phyloP scores from a whole-genome alignment of 2,888 invertebrate genomes.

The Hydrotaea diabolus region DNA sequence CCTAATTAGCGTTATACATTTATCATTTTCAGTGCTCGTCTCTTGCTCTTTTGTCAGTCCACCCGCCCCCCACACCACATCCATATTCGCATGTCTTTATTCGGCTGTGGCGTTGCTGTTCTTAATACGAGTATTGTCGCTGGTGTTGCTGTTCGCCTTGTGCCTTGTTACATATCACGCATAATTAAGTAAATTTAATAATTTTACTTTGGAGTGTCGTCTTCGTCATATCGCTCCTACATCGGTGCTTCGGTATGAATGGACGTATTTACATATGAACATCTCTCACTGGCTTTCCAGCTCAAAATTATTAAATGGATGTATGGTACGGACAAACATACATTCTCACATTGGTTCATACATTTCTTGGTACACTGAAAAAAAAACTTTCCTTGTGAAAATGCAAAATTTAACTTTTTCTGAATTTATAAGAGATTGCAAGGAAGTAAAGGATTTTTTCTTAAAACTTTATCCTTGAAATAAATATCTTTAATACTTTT shows the following conservation, averaged over 20 bases:
- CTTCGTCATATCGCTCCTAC: background rate
- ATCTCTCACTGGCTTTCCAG: too few species aligned
- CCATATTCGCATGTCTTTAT: background rate
- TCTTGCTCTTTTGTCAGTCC: background rate
- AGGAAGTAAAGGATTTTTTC: too few species aligned
- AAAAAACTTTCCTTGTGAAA: too few species aligned
- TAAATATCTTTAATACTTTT: too few species aligned
- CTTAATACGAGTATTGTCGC: background rate
- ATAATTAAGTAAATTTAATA: conserved; percentile 45
- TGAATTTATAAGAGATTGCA: too few species aligned
- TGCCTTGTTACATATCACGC: conserved; percentile 22
- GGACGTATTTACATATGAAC: too few species aligned
- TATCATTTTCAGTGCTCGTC: conserved; percentile 2
- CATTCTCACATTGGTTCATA: too few species aligned
- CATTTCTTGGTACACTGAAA: too few species aligned
- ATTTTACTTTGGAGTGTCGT: conserved; percentile 5
- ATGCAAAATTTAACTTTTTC: too few species aligned
- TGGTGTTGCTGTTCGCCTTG: background rate
- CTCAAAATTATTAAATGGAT: too few species aligned
- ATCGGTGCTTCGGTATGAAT: background rate
- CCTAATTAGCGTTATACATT: conserved; percentile 34
- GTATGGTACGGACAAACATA: too few species aligned
- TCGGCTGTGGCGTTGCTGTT: background rate
- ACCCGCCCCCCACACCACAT: background rate
- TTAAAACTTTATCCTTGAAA: too few species aligned